These are phyloP conservation scores for Chondrosia reniformis DNA, from an alignment of 37 sponge, comb jelly and placozoan genomes.

Conservation along the genomic window DNA sequence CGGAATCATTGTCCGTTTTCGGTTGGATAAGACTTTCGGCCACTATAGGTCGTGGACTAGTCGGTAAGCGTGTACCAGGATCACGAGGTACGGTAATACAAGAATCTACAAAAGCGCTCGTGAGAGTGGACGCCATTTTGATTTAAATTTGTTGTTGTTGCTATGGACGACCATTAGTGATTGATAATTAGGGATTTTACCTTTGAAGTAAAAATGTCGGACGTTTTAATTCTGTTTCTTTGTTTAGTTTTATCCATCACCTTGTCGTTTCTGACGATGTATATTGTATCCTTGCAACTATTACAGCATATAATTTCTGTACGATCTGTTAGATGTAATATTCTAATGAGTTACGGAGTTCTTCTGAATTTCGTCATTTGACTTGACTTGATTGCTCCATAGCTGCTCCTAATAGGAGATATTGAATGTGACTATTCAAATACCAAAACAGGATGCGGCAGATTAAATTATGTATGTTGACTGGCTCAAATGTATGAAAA, in stretches of 20 bases:
- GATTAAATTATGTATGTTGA: constrained; percentile 72
- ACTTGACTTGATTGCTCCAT: not conserved
- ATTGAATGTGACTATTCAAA: constrained; percentile 89
- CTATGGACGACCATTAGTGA: no score
- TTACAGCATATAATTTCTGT: no score
- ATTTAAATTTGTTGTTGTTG: no score
- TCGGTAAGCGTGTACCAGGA: constrained; percentile 3
- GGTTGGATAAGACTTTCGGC: no score
- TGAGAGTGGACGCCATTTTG: not conserved
- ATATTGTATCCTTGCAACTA: constrained; percentile 83
- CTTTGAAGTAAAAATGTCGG: constrained; percentile 33
- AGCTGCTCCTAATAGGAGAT: constrained; percentile 81
- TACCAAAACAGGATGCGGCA: constrained; percentile 69
- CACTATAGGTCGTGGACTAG: no score
- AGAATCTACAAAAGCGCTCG: constrained; percentile 30
- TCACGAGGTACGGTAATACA: constrained; percentile 12
- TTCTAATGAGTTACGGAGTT: no score
- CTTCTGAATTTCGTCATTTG: not conserved
- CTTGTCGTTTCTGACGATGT: constrained; percentile 47
- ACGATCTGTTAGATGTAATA: no score
- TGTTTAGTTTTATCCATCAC: constrained; percentile 48
- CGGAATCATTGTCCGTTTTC: no score
- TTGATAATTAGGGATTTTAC: not conserved
- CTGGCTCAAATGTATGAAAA: no score
- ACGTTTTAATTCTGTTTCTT: constrained; percentile 42